Evolutionary conservation across 2,113 vertebrate genomes (phyloP).

Genomic region (human (Homo sapiens)): DNA sequence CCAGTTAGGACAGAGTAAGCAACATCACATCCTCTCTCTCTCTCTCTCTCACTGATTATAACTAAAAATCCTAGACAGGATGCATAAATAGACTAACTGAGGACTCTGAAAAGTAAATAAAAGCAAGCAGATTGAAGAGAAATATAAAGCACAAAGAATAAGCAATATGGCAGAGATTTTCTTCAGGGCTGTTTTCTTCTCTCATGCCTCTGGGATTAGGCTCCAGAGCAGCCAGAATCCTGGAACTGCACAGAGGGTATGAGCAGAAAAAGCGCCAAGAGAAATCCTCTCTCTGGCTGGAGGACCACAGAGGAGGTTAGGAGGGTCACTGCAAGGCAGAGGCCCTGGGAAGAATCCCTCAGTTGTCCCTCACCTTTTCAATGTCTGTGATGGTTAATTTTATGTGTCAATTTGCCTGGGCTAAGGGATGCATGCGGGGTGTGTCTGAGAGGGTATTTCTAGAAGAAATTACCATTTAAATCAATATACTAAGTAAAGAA

Average conservation of each 20-base stretch:
- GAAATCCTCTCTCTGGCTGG: background rate
- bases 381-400: background rate
- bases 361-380: background rate
- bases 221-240: background rate
- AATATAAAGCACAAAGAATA: background rate
- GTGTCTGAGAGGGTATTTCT: background rate
- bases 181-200: background rate
- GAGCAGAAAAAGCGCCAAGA: background rate
- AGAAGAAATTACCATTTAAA: background rate
- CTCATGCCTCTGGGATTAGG: background rate
- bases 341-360: background rate
- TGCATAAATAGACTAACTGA: background rate
- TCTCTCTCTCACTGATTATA: background rate
- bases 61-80: background rate
- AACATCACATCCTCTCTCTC: background rate
- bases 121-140: background rate
- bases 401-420: background rate
- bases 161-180: background rate
- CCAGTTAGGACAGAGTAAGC: background rate
- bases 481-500: background rate
- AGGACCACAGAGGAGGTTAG: background rate
- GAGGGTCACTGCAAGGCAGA: background rate
- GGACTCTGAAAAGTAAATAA: background rate
- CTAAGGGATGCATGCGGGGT: background rate
- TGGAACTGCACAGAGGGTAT: background rate